Conservation (phyloP, 37 sponge, comb jelly and placozoan species). For the Lycopodina hypogea region DNA sequence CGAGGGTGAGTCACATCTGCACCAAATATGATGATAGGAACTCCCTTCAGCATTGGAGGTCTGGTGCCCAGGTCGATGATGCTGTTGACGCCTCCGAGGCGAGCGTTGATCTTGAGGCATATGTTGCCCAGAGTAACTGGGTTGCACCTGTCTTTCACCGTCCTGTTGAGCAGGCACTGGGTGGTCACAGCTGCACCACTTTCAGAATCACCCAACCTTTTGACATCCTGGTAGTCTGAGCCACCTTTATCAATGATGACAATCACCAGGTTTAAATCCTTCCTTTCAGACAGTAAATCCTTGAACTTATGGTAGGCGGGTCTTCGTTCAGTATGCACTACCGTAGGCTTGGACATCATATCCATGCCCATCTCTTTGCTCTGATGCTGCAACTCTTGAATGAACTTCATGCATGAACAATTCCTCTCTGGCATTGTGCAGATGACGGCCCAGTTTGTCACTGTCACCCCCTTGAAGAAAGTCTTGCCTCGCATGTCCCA, state of each 20-base stretch:
- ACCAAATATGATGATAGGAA: slow-evolving; percentile 72
- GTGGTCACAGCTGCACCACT: too few relatives aligned
- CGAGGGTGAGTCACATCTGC: slow-evolving; percentile 84
- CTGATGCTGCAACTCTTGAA: too few relatives aligned
- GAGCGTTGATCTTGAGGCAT: slow-evolving; percentile 79
- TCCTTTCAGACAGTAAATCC: too few relatives aligned
- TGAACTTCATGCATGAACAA: too few relatives aligned
- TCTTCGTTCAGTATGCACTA: too few relatives aligned
- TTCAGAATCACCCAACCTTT: slow-evolving; percentile 54
- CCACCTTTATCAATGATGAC: slow-evolving; percentile 22
- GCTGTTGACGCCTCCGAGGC: slow-evolving; percentile 74
- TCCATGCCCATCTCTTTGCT: too few relatives aligned
- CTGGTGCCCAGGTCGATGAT: slow-evolving; percentile 15
- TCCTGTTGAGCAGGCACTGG: slow-evolving; percentile 73
- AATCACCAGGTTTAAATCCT: slow-evolving; percentile 24
- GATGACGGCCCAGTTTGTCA: slow-evolving; percentile 56
- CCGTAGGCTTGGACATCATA: too few relatives aligned
- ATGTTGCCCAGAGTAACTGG: slow-evolving; percentile 45
- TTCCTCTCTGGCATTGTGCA: too few relatives aligned
- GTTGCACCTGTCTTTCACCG: slow-evolving; percentile 45
- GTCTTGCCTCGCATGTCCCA: slow-evolving; percentile 61
- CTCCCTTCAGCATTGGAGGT: background rate
- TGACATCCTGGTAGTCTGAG: slow-evolving; percentile 27
- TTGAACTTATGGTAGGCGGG: background rate
- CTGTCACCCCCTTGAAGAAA: slow-evolving; percentile 35